phyloP scores from a whole-genome alignment of 2,113 vertebrate genomes.

The Elephantulus edwardii region DNA sequence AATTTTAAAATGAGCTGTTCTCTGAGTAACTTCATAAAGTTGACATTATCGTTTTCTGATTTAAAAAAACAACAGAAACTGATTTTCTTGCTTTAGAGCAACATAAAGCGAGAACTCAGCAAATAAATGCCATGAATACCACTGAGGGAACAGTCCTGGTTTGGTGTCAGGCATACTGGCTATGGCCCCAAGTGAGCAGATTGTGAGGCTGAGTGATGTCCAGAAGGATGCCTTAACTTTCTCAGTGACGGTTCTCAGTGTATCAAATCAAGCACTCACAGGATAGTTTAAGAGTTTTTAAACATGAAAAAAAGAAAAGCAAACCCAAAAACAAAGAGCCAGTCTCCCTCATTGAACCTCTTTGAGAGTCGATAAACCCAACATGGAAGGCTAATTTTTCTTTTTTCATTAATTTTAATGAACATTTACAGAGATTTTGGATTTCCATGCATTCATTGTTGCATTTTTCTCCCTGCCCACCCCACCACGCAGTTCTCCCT shows the following conservation, averaged over 20 bases:
- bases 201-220: not conserved
- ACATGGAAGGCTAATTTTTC: not conserved
- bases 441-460: no score
- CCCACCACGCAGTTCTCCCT: no score
- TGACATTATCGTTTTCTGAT: not conserved
- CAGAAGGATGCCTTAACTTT: not conserved
- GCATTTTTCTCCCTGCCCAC: no score
- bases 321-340: no score
- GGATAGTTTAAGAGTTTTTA: not conserved
- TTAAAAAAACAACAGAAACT: no score
- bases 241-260: not conserved
- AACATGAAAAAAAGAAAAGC: not conserved
- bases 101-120: not conserved
- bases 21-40: not conserved
- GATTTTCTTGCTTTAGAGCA: not conserved
- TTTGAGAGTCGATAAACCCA: not conserved
- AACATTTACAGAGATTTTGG: no score
- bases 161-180: rapidly evolving
- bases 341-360: not conserved
- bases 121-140: no score
- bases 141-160: rapidly evolving
- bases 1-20: not conserved
- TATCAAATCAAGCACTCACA: not conserved
- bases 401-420: no score
- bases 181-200: not conserved